Base-by-base conservation (phyloP, 2,797 vertebrate genomes). In the Liparis tanakae region DNA sequence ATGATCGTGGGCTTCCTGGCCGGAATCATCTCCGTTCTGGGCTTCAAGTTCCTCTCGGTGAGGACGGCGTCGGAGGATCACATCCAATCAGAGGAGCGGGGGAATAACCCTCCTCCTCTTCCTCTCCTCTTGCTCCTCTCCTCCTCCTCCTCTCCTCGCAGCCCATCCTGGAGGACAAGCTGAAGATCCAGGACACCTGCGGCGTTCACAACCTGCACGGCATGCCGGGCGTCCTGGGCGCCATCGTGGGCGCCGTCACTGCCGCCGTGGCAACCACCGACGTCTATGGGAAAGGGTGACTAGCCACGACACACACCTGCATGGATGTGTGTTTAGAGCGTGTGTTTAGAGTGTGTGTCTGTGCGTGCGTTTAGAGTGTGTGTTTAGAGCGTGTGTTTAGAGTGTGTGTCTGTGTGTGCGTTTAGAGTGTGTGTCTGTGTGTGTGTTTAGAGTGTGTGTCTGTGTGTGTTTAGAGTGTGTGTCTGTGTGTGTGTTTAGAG, bases 171-270 rank as follows among this genome's bases (percentile, higher is more conserved):
- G 87, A 91, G 74, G 84, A 89, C 0, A 97, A 94, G 83, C 88
- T 97, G 80, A 96, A 95, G 88, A 92, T 94, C 79, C 96, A 96
- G 77, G 98, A 98, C 86, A 95, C 96, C 0, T 97, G 96, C 1
- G 96, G 97, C 0, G 87, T 98, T 15, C 95, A 97, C 92, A 98
- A 98, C 30, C 87, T 94, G 39, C 97, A 98, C 0, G 97, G 96
- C 54, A 95, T 98, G 94, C 97, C 97, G 0, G 97, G 96, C 0
- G 0, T 97, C 13, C 85, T 98, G 81, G 97, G 97, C 0, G 93
- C 95, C 2, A 82, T 98, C 0, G 93, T 98, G 56, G 97, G 96
- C 3, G 90, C 88, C 0, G 83, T 98, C 55, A 92, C 97, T 46
- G 76, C 96, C 0, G 70, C 91, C 0, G 0, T 94, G 73, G 95